These are phyloP conservation scores for Chloroclysta siterata DNA, from an alignment of 2,888 invertebrate genomes.

Conservation along the genomic window DNA sequence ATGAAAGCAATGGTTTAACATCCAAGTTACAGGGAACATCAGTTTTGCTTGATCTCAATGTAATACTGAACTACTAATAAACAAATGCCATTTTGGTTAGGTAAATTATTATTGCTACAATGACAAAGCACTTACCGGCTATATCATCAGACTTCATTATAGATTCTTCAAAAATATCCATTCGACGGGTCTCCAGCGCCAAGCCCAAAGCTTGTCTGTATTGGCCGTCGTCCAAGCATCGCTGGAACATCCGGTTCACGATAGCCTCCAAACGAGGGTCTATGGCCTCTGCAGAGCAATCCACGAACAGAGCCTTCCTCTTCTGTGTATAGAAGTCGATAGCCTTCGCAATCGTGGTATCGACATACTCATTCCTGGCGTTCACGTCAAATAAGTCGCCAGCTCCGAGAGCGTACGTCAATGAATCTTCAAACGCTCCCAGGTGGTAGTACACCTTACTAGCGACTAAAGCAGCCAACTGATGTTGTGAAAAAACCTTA, in stretches of 20 bases:
- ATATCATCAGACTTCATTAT: slow-evolving; percentile 97
- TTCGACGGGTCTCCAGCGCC: slow-evolving; percentile 97
- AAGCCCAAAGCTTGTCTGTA: slow-evolving; percentile 98
- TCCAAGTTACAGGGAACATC: no score
- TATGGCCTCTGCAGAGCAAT: slow-evolving; percentile 87
- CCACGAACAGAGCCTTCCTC: slow-evolving; percentile 89
- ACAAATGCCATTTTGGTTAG: no score
- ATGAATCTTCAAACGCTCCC: slow-evolving; percentile 97
- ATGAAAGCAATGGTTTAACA: no score
- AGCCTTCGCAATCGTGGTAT: slow-evolving; percentile 98
- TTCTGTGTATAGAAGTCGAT: slow-evolving; percentile 98
- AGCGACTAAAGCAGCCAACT: slow-evolving; percentile 97
- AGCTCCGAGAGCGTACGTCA: slow-evolving; percentile 98
- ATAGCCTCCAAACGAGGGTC: slow-evolving; percentile 95
- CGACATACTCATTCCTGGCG: slow-evolving; percentile 96
- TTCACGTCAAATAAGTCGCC: slow-evolving; percentile 98
- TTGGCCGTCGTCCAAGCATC: slow-evolving; percentile 97
- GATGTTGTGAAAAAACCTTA: slow-evolving; percentile 93
- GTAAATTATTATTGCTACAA: neutral
- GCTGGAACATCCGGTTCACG: slow-evolving; percentile 98
- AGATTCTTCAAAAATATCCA: slow-evolving; percentile 97
- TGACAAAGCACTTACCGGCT: slow-evolving; percentile 71
- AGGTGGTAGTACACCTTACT: slow-evolving; percentile 99
- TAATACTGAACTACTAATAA: no score
- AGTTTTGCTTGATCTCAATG: no score